Percentiles rank a stretch among this genome's conserved stretches.
phyloP scores from a whole-genome alignment of 1,140 invertebrate species.

The Nephila pilipes region DNA sequence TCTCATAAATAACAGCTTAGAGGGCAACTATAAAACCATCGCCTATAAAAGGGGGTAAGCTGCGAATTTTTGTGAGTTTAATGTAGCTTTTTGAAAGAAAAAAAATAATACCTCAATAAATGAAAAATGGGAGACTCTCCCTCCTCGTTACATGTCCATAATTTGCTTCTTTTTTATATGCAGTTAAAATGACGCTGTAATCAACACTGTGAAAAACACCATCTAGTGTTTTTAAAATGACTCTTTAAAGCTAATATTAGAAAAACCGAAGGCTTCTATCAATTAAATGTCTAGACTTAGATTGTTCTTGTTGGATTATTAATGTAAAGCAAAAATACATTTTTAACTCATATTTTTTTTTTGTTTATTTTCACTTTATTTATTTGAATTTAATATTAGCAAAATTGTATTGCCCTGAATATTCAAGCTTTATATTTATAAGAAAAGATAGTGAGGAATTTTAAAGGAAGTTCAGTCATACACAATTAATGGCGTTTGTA shows the following conservation, averaged over 20 bases:
- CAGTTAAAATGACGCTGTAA: background rate
- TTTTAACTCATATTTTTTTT: no score
- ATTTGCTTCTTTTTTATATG: slow-evolving; percentile 6
- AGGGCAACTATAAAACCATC: slow-evolving; percentile 61
- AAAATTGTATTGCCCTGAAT: no score
- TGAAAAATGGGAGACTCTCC: slow-evolving; percentile 3
- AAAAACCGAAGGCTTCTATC: no score
- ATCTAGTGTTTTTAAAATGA: background rate
- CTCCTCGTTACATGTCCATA: background rate
- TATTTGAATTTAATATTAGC: no score
- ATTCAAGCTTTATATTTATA: no score
- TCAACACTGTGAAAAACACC: background rate
- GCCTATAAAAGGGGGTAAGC: slow-evolving; percentile 53
- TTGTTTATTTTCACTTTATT: no score
- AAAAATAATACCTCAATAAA: background rate
- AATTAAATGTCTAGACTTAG: no score
- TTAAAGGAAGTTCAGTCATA: no score
- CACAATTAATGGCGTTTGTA: no score
- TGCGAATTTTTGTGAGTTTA: slow-evolving; percentile 49
- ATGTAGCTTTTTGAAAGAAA: slow-evolving; percentile 36
- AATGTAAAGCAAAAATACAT: no score
- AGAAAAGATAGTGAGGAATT: no score
- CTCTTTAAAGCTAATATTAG: background rate
- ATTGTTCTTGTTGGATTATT: no score
- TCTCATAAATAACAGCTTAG: slow-evolving; percentile 60